Percentiles rank a stretch among this genome's conserved stretches.
These are phyloP conservation scores for Lates japonicus DNA, from an alignment of 2,797 vertebrate species.

Conservation along the genomic window DNA sequence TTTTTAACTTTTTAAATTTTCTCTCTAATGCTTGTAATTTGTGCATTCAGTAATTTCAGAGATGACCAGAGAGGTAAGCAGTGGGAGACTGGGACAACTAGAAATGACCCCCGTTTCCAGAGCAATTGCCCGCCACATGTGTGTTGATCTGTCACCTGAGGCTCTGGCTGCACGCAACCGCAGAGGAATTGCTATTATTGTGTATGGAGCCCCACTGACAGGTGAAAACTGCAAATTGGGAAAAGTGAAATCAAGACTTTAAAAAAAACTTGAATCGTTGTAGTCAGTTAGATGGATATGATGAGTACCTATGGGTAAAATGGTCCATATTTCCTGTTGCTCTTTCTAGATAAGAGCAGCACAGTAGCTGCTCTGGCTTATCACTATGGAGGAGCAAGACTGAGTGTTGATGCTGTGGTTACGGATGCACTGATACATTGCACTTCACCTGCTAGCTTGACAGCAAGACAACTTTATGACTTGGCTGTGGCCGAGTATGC, in stretches of 20 bases:
- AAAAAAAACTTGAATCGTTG: not conserved
- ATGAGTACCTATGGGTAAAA: not conserved
- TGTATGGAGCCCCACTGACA: constrained; percentile 90
- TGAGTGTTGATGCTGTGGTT: constrained; percentile 88
- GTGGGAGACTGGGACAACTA: constrained; percentile 73
- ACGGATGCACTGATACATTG: constrained; percentile 84
- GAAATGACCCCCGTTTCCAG: constrained; percentile 84
- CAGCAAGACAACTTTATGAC: constrained; percentile 85
- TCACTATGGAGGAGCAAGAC: constrained; percentile 83
- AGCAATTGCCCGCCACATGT: constrained; percentile 86
- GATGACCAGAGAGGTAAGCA: constrained; percentile 37
- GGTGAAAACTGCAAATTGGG: constrained; percentile 76
- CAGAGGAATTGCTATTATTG: constrained; percentile 87
- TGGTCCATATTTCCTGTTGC: not conserved
- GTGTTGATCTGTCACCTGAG: constrained; percentile 83
- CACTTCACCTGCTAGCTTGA: constrained; percentile 74
- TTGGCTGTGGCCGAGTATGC: constrained; percentile 76
- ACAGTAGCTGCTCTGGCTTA: constrained; percentile 82
- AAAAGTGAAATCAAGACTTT: not conserved
- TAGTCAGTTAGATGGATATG: too few relatives aligned
- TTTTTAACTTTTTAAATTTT: too few relatives aligned
- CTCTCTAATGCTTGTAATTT: not conserved
- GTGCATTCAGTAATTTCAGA: constrained; percentile 55
- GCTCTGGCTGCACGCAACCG: constrained; percentile 69
- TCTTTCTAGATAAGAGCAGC: constrained; percentile 84